phyloP scores from a whole-genome alignment of 1,140 invertebrate genomes.

The Melanaphis sacchari region DNA sequence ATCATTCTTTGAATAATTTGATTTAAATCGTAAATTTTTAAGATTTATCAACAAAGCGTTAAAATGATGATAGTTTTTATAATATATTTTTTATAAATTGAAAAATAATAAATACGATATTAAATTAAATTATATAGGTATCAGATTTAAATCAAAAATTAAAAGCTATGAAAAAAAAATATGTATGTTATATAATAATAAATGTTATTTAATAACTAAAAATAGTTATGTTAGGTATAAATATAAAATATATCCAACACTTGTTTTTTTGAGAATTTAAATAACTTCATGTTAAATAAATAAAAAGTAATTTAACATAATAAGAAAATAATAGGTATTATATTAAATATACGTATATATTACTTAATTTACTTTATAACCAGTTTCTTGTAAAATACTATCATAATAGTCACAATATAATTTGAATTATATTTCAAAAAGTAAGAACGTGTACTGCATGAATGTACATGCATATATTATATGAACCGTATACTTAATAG shows the following conservation, averaged over 20 bases:
- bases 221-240: no score
- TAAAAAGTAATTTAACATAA: not conserved
- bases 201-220: not conserved
- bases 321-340: not conserved
- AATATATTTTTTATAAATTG: not conserved
- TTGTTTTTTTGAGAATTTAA: no score
- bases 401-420: not conserved
- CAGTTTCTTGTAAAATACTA: not conserved
- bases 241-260: no score
- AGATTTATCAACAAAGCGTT: not conserved
- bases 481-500: not conserved
- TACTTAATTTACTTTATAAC: not conserved
- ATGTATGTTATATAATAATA: not conserved
- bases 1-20: not conserved
- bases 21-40: not conserved
- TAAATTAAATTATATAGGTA: not conserved
- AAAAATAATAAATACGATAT: not conserved
- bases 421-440: not conserved
- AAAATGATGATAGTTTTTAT: not conserved
- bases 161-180: not conserved
- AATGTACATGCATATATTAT: not conserved
- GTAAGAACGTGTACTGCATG: not conserved
- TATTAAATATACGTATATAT: not conserved
- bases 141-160: not conserved
- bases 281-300: no score